These are phyloP conservation scores for Eurystomus glaucurus DNA, from an alignment of 2,797 vertebrate genomes.

Conservation along the genomic window DNA sequence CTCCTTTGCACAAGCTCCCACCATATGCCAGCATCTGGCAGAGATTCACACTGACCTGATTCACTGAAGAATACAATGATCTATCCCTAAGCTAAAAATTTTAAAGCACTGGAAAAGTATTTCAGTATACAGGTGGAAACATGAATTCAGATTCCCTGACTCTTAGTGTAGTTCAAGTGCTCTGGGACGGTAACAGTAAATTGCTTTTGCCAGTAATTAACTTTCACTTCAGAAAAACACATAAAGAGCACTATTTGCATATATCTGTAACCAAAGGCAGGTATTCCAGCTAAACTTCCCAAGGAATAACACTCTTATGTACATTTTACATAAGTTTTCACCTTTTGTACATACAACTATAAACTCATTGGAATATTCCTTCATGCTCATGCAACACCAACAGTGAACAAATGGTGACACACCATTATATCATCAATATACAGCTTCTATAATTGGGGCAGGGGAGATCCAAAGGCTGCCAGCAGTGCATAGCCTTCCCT, in stretches of 20 bases:
- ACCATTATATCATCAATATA: too few relatives aligned
- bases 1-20: not conserved
- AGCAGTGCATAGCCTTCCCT: not conserved
- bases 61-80: not conserved
- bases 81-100: not conserved
- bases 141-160: accelerated
- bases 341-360: too few relatives aligned
- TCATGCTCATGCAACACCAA: too few relatives aligned
- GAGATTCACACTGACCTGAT: not conserved
- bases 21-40: not conserved
- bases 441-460: accelerated
- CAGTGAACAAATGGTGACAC: too few relatives aligned
- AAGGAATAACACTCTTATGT: too few relatives aligned
- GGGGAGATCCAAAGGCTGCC: not conserved
- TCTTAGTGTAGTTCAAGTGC: not conserved
- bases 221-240: not conserved
- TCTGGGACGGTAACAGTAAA: not conserved
- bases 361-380: too few relatives aligned
- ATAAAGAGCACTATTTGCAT: too few relatives aligned
- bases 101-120: not conserved
- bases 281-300: too few relatives aligned
- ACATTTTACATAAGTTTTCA: too few relatives aligned
- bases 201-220: not conserved
- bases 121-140: not conserved
- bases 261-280: too few relatives aligned